These are phyloP conservation scores for Pristionchus arcanus DNA, from an alignment of 2,888 invertebrate species.

Conservation along the genomic window DNA sequence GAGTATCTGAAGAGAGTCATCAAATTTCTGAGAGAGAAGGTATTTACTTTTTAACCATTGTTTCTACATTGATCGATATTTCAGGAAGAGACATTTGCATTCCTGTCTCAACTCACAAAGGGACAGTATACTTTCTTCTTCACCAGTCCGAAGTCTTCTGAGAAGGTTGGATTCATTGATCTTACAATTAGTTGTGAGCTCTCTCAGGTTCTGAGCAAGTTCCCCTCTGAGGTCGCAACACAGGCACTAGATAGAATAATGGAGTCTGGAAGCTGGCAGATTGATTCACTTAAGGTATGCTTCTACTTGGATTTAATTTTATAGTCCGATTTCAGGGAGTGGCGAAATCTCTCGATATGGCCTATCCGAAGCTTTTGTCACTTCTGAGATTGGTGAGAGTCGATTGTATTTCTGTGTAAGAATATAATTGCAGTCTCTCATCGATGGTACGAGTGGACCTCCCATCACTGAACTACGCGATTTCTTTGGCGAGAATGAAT, in stretches of 20 bases:
- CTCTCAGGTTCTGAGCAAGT: constrained; percentile 27
- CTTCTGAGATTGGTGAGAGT: constrained; percentile 35
- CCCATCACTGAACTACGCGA: constrained; percentile 73
- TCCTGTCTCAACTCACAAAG: constrained; percentile 60
- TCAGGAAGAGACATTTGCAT: constrained; percentile 65
- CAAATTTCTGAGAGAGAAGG: constrained; percentile 68
- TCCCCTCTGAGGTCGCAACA: neutral
- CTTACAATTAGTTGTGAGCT: neutral
- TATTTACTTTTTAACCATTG: neutral
- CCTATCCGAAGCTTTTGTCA: constrained; percentile 32
- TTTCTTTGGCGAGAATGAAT: constrained; percentile 72
- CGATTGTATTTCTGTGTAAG: no score
- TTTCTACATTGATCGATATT: constrained; percentile 52
- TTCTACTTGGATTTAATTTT: neutral
- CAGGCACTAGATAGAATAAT: constrained; percentile 16
- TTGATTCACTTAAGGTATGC: constrained; percentile 40
- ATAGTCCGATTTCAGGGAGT: constrained; percentile 11
- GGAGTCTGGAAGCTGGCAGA: constrained; percentile 42
- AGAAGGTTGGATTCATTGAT: constrained; percentile 37
- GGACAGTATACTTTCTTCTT: constrained; percentile 67
- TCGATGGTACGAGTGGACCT: constrained; percentile 73
- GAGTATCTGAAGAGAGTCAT: constrained; percentile 59
- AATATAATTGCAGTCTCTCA: constrained; percentile 60
- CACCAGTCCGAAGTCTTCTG: constrained; percentile 56
- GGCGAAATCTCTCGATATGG: constrained; percentile 24